These are phyloP conservation scores for Centropus bengalensis DNA, from an alignment of 2,113 vertebrate genomes.

Conservation along the genomic window DNA sequence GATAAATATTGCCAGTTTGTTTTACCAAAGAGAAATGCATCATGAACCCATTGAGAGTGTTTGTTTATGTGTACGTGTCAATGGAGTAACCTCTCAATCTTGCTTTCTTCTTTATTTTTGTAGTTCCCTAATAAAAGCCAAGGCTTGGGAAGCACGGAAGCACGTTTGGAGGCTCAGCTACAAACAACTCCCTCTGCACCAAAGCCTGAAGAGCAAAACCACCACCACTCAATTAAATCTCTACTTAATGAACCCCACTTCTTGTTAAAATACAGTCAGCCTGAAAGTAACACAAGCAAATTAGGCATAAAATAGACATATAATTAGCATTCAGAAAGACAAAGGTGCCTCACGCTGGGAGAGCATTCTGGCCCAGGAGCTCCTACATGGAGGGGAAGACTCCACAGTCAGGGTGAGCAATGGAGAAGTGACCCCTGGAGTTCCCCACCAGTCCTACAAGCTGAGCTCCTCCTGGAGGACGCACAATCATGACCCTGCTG, in stretches of 20 bases:
- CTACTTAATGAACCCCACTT: slow-evolving; percentile 29
- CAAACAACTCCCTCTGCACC: slow-evolving; percentile 3
- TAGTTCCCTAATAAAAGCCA: not conserved
- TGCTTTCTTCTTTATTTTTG: not conserved
- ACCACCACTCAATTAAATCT: not conserved
- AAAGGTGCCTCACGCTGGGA: not conserved
- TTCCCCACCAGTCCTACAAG: rapidly evolving
- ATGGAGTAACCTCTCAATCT: not conserved
- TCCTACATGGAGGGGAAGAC: rapidly evolving
- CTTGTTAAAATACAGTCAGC: not conserved
- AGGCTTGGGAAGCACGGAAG: not conserved
- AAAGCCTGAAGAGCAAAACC: not conserved
- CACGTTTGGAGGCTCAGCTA: not conserved
- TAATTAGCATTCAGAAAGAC: not conserved
- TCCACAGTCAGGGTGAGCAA: rapidly evolving
- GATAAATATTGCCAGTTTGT: not conserved
- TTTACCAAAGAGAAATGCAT: not conserved
- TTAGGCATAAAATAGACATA: not conserved
- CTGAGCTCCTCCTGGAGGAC: not conserved
- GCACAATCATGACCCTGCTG: not conserved
- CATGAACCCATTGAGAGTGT: not conserved
- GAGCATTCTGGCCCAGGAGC: not conserved
- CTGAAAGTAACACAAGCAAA: not conserved
- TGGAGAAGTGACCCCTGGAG: not conserved
- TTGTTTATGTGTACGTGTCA: not conserved